A percentile compares a stretch with the other conserved stretches of the same genome.
Evolutionary conservation across 1,140 invertebrate species (phyloP).

Genomic region (Phenacoccus solenopsis): DNA sequence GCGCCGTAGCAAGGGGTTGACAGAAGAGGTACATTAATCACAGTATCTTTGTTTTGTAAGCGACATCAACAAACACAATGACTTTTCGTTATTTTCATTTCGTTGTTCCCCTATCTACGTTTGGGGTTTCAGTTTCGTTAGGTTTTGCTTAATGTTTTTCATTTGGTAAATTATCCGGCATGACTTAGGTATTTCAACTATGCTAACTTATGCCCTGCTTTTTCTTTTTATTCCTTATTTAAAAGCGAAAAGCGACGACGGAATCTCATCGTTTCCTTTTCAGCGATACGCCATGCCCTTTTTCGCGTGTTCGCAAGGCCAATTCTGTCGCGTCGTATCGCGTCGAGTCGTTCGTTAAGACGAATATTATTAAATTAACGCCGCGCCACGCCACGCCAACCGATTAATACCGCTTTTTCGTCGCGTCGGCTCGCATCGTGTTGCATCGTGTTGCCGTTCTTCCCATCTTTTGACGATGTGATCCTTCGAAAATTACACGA

Average conservation of each 20-base stretch:
- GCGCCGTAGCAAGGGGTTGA: neutral
- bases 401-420: too few species aligned
- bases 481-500: too few species aligned
- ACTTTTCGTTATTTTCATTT: slow-evolving; percentile 18
- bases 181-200: slow-evolving; percentile 18
- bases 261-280: too few species aligned
- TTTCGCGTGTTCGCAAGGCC: too few species aligned
- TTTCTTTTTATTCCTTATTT: neutral
- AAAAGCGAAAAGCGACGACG: neutral
- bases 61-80: slow-evolving; percentile 17
- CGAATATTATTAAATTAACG: too few species aligned
- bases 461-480: too few species aligned
- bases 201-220: slow-evolving; percentile 8
- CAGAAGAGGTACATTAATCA: slow-evolving; percentile 15
- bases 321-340: too few species aligned
- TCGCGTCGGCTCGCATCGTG: too few species aligned
- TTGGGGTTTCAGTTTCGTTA: neutral
- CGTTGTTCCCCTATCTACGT: neutral
- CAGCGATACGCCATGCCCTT: too few species aligned
- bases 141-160: slow-evolving; percentile 14
- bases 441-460: too few species aligned
- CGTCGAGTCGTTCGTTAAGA: too few species aligned
- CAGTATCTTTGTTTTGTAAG: slow-evolving; percentile 16
- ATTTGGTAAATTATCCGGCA: slow-evolving; percentile 13
- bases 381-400: too few species aligned